Conservation (phyloP, 2,797 vertebrate species). For the Sardinella longiceps region DNA sequence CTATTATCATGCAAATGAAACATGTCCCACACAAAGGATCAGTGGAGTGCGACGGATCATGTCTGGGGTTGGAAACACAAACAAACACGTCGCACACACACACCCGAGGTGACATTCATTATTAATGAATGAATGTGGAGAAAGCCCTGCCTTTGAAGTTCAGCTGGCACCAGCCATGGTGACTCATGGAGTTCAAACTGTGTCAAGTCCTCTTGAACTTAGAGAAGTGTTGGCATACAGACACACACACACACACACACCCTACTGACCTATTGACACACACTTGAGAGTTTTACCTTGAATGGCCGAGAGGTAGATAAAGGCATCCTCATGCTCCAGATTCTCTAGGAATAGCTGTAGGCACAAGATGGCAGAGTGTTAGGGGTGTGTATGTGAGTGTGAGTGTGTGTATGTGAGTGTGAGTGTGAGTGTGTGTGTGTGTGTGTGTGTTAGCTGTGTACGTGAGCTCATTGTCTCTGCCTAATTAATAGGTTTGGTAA, state of each 20-base stretch:
- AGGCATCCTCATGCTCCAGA: slow-evolving; percentile 89
- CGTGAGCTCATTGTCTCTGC: not conserved
- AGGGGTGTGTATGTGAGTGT: slow-evolving; percentile 18
- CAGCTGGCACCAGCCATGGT: not conserved
- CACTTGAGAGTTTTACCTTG: slow-evolving; percentile 80
- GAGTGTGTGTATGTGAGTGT: no score
- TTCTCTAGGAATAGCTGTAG: slow-evolving; percentile 91
- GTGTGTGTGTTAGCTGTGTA: slow-evolving; percentile 5
- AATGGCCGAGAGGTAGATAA: slow-evolving; percentile 94
- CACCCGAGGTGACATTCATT: slow-evolving; percentile 18
- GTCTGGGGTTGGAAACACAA: not conserved
- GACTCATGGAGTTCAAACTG: slow-evolving; percentile 20
- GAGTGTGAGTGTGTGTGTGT: not conserved
- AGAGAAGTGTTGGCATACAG: not conserved
- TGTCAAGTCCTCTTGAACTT: not conserved
- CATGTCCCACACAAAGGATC: not conserved
- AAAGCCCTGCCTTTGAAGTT: not conserved
- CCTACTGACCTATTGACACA: slow-evolving; percentile 3
- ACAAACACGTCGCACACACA: not conserved
- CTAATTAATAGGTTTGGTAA: not conserved
- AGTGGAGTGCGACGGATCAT: not conserved
- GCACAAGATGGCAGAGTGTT: slow-evolving; percentile 44
- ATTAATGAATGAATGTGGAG: not conserved
- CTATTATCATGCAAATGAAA: not conserved
- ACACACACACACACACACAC: not conserved